A percentile compares a stretch with the other conserved stretches of the same genome.
These are phyloP conservation scores for Xanthorhoe designata DNA, from an alignment of 2,888 invertebrate genomes.

Conservation along the genomic window DNA sequence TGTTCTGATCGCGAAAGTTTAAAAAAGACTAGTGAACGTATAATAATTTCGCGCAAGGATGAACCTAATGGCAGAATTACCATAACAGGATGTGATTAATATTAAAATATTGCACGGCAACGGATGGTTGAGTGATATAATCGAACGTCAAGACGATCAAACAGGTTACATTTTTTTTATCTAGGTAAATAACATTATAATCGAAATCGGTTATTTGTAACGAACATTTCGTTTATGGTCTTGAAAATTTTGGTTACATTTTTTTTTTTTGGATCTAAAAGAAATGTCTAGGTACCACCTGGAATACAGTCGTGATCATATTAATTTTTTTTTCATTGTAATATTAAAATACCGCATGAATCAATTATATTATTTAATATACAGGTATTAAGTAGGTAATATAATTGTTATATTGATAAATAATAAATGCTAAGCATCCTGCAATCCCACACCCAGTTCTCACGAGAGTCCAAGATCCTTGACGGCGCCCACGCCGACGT, in stretches of 20 bases:
- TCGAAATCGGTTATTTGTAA: neutral
- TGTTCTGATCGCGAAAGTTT: too few relatives aligned
- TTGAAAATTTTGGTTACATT: too few relatives aligned
- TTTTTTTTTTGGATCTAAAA: too few relatives aligned
- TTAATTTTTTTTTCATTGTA: too few relatives aligned
- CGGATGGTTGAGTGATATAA: slow-evolving; percentile 16
- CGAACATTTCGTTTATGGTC: neutral
- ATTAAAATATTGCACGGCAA: slow-evolving; percentile 15
- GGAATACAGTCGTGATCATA: too few relatives aligned
- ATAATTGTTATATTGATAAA: neutral
- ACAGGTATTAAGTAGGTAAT: too few relatives aligned
- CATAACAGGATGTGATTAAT: slow-evolving; percentile 28
- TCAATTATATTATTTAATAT: neutral
- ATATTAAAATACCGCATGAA: neutral
- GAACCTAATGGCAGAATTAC: slow-evolving; percentile 12
- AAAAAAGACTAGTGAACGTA: too few relatives aligned
- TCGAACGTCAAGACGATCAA: slow-evolving; percentile 20
- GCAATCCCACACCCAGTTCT: slow-evolving; percentile 11
- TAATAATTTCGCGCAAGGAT: slow-evolving; percentile 26
- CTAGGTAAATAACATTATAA: neutral
- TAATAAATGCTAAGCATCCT: slow-evolving; percentile 15
- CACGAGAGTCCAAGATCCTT: slow-evolving; percentile 27
- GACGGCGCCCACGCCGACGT: slow-evolving; percentile 15
- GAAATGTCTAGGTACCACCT: too few relatives aligned
- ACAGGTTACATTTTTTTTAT: slow-evolving; percentile 5